Conservation (phyloP, 1,140 invertebrate species). For the Gonioctena quinquepunctata region DNA sequence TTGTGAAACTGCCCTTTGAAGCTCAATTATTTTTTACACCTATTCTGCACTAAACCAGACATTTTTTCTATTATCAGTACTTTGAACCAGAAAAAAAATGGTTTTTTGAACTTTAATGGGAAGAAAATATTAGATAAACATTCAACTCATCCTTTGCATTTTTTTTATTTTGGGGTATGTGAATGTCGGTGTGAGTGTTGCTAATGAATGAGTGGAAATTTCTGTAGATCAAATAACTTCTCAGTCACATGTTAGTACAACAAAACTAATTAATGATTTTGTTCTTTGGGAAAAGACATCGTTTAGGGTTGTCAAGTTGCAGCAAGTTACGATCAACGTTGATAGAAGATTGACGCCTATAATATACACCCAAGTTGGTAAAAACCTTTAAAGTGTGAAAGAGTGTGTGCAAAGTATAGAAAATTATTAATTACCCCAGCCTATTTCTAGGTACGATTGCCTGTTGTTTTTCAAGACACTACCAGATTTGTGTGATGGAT, state of each 20-base stretch:
- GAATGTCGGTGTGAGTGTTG: slow-evolving; percentile 17
- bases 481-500: slow-evolving; percentile 38
- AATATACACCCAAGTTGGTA: slow-evolving; percentile 13
- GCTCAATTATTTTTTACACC: no score
- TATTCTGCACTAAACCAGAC: no score
- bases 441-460: slow-evolving; percentile 57
- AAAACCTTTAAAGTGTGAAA: slow-evolving; percentile 45
- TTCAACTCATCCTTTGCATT: slow-evolving; percentile 12
- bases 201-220: slow-evolving; percentile 4
- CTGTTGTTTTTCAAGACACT: slow-evolving; percentile 46
- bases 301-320: slow-evolving; percentile 42
- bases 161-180: slow-evolving; percentile 47
- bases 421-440: slow-evolving; percentile 63
- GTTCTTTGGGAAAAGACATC: slow-evolving; percentile 44
- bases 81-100: no score
- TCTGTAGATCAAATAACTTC: not conserved
- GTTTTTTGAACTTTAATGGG: no score
- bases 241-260: slow-evolving; percentile 28
- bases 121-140: no score
- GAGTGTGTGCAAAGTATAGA: slow-evolving; percentile 56
- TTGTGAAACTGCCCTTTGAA: no score
- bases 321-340: slow-evolving; percentile 17
- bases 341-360: slow-evolving; percentile 2
- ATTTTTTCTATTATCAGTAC: no score
- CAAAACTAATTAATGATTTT: slow-evolving; percentile 48